phyloP scores from a whole-genome alignment of 2,888 invertebrate species.

The Monoplex corrugatus region DNA sequence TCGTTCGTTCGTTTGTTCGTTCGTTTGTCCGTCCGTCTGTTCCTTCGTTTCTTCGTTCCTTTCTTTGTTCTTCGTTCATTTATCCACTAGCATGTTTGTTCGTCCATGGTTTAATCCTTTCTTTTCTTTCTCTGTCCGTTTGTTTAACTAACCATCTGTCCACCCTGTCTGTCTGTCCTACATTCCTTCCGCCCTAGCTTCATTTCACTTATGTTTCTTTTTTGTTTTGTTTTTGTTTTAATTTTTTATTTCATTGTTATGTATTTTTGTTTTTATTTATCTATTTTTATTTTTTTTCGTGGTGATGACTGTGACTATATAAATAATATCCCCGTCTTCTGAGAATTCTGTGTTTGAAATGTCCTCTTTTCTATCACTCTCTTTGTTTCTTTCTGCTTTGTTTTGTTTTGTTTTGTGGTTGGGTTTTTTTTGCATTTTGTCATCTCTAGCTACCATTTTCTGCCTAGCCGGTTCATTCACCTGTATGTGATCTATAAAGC shows the following conservation, averaged over 20 bases:
- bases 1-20: not conserved
- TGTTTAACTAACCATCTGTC: not conserved
- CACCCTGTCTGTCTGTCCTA: not conserved
- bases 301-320: too few relatives aligned
- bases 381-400: too few relatives aligned
- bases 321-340: too few relatives aligned
- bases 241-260: too few relatives aligned
- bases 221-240: not conserved
- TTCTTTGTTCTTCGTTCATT: not conserved
- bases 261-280: not conserved
- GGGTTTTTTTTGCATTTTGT: too few relatives aligned
- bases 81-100: not conserved
- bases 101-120: not conserved
- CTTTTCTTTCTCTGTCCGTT: not conserved
- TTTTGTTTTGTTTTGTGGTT: too few relatives aligned
- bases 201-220: not conserved
- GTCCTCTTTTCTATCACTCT: too few relatives aligned
- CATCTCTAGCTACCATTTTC: too few relatives aligned
- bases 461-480: too few relatives aligned
- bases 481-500: too few relatives aligned
- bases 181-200: not conserved
- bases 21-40: not conserved
- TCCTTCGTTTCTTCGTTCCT: not conserved
- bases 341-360: too few relatives aligned
- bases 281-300: not conserved